Percentiles rank a stretch among this genome's conserved stretches.
Conservation (phyloP, 2,888 invertebrate species). For the Drosophila fulvimacula region DNA sequence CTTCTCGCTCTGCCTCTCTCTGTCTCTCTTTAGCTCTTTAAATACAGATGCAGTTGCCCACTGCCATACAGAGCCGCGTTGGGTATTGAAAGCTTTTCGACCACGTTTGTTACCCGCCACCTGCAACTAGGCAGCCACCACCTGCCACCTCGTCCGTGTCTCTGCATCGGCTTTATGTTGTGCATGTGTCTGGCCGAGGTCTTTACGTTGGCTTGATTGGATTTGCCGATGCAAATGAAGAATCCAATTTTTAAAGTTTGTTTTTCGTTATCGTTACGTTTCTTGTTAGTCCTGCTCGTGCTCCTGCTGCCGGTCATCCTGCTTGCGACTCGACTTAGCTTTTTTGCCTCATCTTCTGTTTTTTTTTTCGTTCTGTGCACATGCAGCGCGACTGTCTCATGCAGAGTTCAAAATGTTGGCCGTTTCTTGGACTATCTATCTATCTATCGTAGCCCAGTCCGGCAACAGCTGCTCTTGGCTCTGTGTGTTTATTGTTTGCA, state of each 20-base stretch:
- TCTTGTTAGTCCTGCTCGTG: constrained; percentile 68
- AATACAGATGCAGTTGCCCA: constrained; percentile 12
- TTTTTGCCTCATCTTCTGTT: not conserved
- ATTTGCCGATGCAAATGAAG: constrained; percentile 83
- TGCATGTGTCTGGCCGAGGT: constrained; percentile 74
- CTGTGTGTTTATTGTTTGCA: constrained; percentile 32
- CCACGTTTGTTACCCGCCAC: constrained; percentile 16
- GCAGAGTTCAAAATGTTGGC: constrained; percentile 29
- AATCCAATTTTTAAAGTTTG: constrained; percentile 83
- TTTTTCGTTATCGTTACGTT: constrained; percentile 81
- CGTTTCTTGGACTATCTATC: constrained; percentile 28
- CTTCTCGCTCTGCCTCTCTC: not conserved
- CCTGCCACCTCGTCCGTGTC: constrained; percentile 15
- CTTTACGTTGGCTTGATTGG: constrained; percentile 82
- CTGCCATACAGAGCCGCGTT: constrained; percentile 35
- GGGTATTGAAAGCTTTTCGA: constrained; percentile 29
- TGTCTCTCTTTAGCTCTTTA: constrained; percentile 4
- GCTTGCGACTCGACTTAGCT: constrained; percentile 20
- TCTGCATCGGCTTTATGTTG: constrained; percentile 72
- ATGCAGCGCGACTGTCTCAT: constrained; percentile 24
- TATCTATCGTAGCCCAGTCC: not conserved
- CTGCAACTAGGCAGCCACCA: not conserved
- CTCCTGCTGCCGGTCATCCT: constrained; percentile 16
- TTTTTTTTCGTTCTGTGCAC: constrained; percentile 15
- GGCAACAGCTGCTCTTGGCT: constrained; percentile 21